Percentiles rank a stretch among this genome's conserved stretches.
These are phyloP conservation scores for Meriones unguiculatus DNA, from an alignment of 2,113 vertebrate genomes.

Conservation along the genomic window DNA sequence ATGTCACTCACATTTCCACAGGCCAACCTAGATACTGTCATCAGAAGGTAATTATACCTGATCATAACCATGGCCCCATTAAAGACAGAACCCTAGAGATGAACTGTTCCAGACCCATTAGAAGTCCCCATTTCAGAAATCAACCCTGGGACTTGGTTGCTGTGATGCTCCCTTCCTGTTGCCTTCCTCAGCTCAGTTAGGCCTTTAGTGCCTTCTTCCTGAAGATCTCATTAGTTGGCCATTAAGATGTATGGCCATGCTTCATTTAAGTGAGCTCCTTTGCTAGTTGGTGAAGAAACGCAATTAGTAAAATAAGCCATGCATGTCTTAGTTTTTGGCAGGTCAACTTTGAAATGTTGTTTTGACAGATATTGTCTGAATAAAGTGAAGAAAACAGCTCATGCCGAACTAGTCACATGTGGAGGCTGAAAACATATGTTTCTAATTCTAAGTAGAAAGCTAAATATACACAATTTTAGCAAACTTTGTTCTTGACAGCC, in stretches of 20 bases:
- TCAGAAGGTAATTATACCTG: constrained; percentile 20
- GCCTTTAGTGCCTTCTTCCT: constrained; percentile 49
- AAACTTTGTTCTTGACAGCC: constrained; percentile 35
- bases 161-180: constrained; percentile 37
- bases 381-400: not conserved
- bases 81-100: constrained; percentile 58
- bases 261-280: not conserved
- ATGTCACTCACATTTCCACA: not conserved
- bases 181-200: constrained; percentile 62
- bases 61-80: not conserved
- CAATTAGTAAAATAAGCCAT: constrained; percentile 30
- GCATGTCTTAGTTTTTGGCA: not conserved
- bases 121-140: not conserved
- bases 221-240: not conserved
- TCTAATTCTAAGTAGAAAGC: constrained; percentile 36
- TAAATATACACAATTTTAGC: constrained; percentile 37
- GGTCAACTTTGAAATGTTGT: constrained; percentile 38
- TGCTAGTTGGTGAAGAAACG: constrained; percentile 24
- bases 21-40: not conserved
- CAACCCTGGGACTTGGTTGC: not conserved
- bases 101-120: constrained; percentile 5
- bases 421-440: constrained; percentile 46
- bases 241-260: not conserved
- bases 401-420: not conserved
- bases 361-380: constrained; percentile 25